Conservation (phyloP, 2,113 vertebrate species). For the Eleginops maclovinus region DNA sequence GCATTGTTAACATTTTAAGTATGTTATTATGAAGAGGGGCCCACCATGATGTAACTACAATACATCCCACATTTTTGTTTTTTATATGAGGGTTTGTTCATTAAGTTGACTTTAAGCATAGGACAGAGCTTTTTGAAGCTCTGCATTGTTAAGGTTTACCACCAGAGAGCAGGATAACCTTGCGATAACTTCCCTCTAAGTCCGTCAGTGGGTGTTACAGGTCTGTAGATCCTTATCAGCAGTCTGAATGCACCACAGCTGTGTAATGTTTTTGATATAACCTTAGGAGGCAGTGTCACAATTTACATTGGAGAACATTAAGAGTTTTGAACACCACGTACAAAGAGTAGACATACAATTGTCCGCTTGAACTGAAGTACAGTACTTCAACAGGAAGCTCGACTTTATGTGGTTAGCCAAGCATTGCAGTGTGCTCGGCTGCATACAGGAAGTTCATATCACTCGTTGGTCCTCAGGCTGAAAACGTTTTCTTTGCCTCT, state of each 20-base stretch:
- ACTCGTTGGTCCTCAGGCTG: conserved; percentile 70
- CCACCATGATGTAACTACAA: neutral
- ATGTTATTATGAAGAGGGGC: neutral
- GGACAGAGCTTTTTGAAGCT: neutral
- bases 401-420: conserved; percentile 79
- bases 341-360: conserved; percentile 22
- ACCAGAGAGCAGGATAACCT: conserved; percentile 67
- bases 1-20: neutral
- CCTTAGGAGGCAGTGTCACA: conserved; percentile 1
- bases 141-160: conserved; percentile 58
- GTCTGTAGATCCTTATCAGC: conserved; percentile 43
- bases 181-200: conserved; percentile 28
- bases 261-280: conserved; percentile 35
- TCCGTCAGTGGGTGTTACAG: conserved; percentile 21
- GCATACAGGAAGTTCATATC: conserved; percentile 91
- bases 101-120: conserved; percentile 11
- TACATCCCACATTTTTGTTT: neutral
- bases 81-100: neutral
- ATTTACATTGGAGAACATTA: neutral
- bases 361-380: conserved; percentile 26
- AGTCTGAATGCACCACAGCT: conserved; percentile 23
- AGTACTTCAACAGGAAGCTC: conserved; percentile 80
- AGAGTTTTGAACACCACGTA: neutral
- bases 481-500: conserved; percentile 72
- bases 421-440: conserved; percentile 66